Evolutionary conservation across 2,888 invertebrate genomes (phyloP).

Genomic region (Brassicogethes aeneus): DNA sequence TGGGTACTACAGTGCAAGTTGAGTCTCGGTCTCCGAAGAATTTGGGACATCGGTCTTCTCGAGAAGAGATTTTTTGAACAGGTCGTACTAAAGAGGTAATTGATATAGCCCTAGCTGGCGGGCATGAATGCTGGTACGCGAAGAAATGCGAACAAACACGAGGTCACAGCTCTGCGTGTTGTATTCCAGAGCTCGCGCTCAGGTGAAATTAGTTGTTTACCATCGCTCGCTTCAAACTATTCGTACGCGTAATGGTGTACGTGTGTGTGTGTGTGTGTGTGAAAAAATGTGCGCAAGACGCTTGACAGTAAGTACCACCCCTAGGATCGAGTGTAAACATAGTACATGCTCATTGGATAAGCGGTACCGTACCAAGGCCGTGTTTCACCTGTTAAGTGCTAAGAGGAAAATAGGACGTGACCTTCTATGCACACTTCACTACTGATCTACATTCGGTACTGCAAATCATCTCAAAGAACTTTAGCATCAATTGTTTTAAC

Average conservation of each 20-base stretch:
- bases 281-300: conserved; percentile 26
- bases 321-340: background rate
- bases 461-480: conserved; percentile 4
- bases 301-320: conserved; percentile 26
- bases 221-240: conserved; percentile 21
- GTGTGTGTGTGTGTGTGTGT: conserved; percentile 9
- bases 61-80: conserved; percentile 1
- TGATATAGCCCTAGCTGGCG: conserved; percentile 20
- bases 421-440: conserved; percentile 16
- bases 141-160: conserved; percentile 36
- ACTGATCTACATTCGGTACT: conserved; percentile 19
- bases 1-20: background rate
- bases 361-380: background rate
- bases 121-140: conserved; percentile 28
- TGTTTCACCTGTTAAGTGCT: conserved; percentile 11
- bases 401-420: conserved; percentile 9
- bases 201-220: conserved; percentile 39
- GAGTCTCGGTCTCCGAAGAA: too few relatives aligned
- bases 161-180: too few relatives aligned
- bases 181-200: conserved; percentile 35
- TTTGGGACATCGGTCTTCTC: background rate
- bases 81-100: conserved; percentile 10
- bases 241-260: background rate
- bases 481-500: too few relatives aligned
- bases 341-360: background rate